Evolutionary conservation across 1,140 invertebrate genomes (phyloP), one percentile per base, ranked within the genome.

Genomic region (Dinoponera quadriceps): DNA sequence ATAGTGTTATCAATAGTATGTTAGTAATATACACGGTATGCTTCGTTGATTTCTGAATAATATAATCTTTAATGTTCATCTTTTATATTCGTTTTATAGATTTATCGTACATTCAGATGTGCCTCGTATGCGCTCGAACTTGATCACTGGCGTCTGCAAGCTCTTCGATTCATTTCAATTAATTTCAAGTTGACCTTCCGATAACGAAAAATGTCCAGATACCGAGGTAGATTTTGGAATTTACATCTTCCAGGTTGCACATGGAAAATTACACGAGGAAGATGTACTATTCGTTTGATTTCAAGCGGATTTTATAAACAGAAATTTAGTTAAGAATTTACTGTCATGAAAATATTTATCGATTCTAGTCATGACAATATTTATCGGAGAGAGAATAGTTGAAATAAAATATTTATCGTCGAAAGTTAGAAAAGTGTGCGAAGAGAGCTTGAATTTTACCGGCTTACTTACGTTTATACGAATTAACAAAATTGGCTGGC

Each of bases 321-420:
- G 62, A 51, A 83, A 72, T 27, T 59, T 66, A 51, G 83, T 80
- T 72, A 72, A 57, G 71, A 4, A 29, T 5, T 44, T 44, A 44
- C 7, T 7, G 13, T 33, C 29, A 51, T 54, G 3, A 20, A 44
- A 18, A 71, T 71, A 55, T 68, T 18, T 20, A 68, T 68, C n/a
- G 7, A n/a, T n/a, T n/a, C n/a, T n/a, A n/a, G 11, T 51, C 51
- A 68, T 49, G 2, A n/a, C 22, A 14, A 69, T 69, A 54, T 65
- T 18, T 20, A 68, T 68, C n/a, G 7, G n/a, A n/a, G n/a, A n/a
- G n/a, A n/a, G n/a, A n/a, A n/a, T n/a, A n/a, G n/a, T n/a, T n/a
- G n/a, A n/a, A n/a, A n/a, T n/a, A 20, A 44, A 18, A 71, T 71
- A 55, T 68, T 44, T 44, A 59, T 59, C 59, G 27, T 60, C 13